Evolutionary conservation across 2,888 invertebrate genomes (phyloP).

Genomic region (Pseudoips prasinana): DNA sequence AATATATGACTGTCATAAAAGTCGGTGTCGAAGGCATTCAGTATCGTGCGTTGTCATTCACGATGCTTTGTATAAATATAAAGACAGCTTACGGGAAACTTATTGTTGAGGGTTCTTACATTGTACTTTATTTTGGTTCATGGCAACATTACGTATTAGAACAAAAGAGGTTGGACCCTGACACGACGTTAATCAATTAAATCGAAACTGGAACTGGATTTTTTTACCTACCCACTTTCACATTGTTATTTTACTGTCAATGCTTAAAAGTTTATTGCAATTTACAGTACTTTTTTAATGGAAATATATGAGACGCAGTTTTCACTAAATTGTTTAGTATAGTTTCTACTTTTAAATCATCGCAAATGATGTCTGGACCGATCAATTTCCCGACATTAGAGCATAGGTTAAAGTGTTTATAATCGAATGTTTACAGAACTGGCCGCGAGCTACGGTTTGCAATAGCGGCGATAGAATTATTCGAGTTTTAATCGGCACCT

Average conservation of each 20-base stretch:
- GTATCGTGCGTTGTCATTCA: constrained; percentile 69
- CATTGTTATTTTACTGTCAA: too few relatives aligned
- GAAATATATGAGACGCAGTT: constrained; percentile 26
- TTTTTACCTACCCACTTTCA: constrained; percentile 26
- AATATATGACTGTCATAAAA: constrained; percentile 76
- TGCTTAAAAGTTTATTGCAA: too few relatives aligned
- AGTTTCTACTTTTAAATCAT: constrained; percentile 31
- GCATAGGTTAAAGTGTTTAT: constrained; percentile 25
- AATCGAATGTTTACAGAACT: constrained; percentile 30
- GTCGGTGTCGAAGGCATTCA: constrained; percentile 70
- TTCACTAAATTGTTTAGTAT: constrained; percentile 31
- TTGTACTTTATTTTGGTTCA: constrained; percentile 45
- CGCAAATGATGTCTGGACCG: constrained; percentile 29
- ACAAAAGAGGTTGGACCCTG: constrained; percentile 14
- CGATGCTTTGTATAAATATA: constrained; percentile 57
- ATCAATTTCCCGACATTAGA: constrained; percentile 22
- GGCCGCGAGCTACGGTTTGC: constrained; percentile 21
- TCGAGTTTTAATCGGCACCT: constrained; percentile 17
- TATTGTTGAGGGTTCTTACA: constrained; percentile 53
- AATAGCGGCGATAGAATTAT: constrained; percentile 26
- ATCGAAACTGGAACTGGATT: constrained; percentile 8
- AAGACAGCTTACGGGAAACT: constrained; percentile 64
- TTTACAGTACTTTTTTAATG: too few relatives aligned
- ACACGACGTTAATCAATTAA: constrained; percentile 18
- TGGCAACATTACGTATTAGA: constrained; percentile 39